phyloP scores from a whole-genome alignment of 2,113 vertebrate species.

The Hystrix brachyura region DNA sequence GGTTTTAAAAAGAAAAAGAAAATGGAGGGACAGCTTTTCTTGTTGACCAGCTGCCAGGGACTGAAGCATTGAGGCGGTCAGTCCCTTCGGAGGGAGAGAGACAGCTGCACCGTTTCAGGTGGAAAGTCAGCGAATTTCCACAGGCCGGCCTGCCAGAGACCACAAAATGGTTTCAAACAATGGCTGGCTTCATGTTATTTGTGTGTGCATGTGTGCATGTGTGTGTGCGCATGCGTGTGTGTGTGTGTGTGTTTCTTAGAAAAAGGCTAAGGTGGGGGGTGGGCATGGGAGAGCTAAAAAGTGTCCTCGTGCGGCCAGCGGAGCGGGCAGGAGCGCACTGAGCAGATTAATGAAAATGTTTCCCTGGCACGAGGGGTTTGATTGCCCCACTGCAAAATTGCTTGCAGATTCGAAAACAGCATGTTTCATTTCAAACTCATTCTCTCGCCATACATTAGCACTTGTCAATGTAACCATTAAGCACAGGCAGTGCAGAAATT shows the following conservation, averaged over 20 bases:
- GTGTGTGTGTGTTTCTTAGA: conserved; percentile 4
- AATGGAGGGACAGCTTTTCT: conserved; percentile 88
- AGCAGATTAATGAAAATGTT: conserved; percentile 96
- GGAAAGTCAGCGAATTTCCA: conserved; percentile 95
- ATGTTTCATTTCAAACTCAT: conserved; percentile 96
- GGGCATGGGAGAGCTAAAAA: conserved; percentile 69
- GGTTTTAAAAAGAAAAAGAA: conserved; percentile 6
- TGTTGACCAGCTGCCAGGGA: conserved; percentile 90
- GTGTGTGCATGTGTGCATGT: conserved; percentile 76
- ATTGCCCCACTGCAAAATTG: conserved; percentile 93
- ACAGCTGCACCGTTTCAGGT: conserved; percentile 95
- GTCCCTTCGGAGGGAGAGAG: conserved; percentile 92
- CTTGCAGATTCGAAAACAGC: conserved; percentile 95
- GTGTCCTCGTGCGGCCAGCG: conserved; percentile 89
- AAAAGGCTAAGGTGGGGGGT: conserved; percentile 42
- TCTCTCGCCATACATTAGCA: conserved; percentile 96
- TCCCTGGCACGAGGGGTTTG: conserved; percentile 92
- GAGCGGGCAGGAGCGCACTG: conserved; percentile 90
- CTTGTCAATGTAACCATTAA: conserved; percentile 98
- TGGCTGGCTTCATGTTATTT: conserved; percentile 93
- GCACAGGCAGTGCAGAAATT: conserved; percentile 94
- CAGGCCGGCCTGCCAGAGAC: conserved; percentile 93
- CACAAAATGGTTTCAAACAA: conserved; percentile 96
- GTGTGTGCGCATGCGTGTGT: background rate
- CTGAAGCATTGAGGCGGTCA: conserved; percentile 89